Percentiles rank a stretch among this genome's conserved stretches.
Evolutionary conservation across 2,113 vertebrate genomes (phyloP).

Genomic region (Kryptolebias marmoratus): DNA sequence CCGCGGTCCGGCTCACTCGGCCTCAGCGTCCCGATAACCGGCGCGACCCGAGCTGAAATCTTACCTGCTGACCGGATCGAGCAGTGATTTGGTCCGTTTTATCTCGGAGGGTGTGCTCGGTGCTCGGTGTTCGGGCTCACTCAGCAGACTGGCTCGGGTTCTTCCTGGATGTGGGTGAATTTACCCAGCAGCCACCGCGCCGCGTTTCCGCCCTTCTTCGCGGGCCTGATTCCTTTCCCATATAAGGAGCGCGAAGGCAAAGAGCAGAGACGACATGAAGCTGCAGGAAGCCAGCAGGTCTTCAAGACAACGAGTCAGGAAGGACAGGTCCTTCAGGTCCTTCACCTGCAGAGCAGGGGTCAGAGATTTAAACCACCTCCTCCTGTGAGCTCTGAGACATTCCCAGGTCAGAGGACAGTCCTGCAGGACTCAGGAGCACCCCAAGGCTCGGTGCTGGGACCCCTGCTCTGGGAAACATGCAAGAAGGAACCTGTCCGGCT

Average conservation of each 20-base stretch:
- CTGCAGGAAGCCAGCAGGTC: too few species aligned
- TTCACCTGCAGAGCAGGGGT: neutral
- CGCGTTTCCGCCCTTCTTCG: slow-evolving; percentile 76
- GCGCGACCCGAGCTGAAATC: neutral
- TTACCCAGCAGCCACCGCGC: slow-evolving; percentile 80
- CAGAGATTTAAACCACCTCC: too few species aligned
- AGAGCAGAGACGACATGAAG: slow-evolving; percentile 16
- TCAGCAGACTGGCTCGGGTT: slow-evolving; percentile 48
- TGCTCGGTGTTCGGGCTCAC: neutral
- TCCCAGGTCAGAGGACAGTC: neutral
- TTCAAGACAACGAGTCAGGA: too few species aligned
- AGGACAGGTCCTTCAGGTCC: too few species aligned
- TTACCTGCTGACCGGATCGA: slow-evolving; percentile 62
- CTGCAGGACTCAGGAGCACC: too few species aligned
- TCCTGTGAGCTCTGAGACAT: neutral
- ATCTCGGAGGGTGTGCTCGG: slow-evolving; percentile 18
- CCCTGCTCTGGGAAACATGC: too few species aligned
- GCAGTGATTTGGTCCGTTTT: slow-evolving; percentile 61
- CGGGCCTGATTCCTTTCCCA: slow-evolving; percentile 76
- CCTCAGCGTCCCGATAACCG: neutral
- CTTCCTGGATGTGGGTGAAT: slow-evolving; percentile 70
- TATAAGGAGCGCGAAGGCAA: slow-evolving; percentile 79
- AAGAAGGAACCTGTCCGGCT: too few species aligned
- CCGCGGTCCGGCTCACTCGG: neutral
- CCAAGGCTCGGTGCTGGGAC: neutral